Percentiles rank a stretch among this genome's conserved stretches.
Conservation (phyloP, 2,113 vertebrate species). For the Recurvirostra avosetta region DNA sequence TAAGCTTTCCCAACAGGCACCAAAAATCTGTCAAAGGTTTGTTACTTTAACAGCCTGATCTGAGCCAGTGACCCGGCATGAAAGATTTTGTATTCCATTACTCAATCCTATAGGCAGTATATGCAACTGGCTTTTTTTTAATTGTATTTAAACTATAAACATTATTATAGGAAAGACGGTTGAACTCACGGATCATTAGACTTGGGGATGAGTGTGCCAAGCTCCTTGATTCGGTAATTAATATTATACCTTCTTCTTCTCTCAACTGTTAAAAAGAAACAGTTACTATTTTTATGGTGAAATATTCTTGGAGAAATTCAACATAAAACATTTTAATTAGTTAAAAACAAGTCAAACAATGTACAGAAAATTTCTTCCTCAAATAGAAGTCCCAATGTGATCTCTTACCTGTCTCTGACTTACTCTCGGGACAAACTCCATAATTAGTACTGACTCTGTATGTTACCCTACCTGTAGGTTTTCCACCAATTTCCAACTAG, state of each 20-base stretch:
- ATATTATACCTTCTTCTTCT: conserved; percentile 97
- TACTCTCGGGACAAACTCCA: background rate
- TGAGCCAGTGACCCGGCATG: background rate
- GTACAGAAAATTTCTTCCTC: background rate
- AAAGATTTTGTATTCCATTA: background rate
- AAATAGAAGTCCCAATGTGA: background rate
- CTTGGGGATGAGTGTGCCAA: conserved; percentile 97
- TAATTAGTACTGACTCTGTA: background rate
- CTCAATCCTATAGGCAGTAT: background rate
- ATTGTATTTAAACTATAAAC: conserved; percentile 36
- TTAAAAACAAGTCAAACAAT: background rate
- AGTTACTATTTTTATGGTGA: conserved; percentile 57
- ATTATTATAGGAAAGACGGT: conserved; percentile 61
- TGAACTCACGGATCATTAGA: conserved; percentile 97
- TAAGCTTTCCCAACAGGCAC: background rate
- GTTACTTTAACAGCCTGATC: background rate
- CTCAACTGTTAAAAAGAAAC: conserved; percentile 86
- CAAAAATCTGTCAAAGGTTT: background rate
- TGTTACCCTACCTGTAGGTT: background rate
- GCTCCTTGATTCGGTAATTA: conserved; percentile 98
- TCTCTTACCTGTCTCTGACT: background rate
- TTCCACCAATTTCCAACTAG: background rate
- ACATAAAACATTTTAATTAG: background rate
- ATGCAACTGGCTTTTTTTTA: background rate
- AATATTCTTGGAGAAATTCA: background rate